Evolutionary conservation across 2,797 vertebrate species (phyloP), one percentile per base, ranked within the genome.

Genomic region (Megaceryle alcyon): DNA sequence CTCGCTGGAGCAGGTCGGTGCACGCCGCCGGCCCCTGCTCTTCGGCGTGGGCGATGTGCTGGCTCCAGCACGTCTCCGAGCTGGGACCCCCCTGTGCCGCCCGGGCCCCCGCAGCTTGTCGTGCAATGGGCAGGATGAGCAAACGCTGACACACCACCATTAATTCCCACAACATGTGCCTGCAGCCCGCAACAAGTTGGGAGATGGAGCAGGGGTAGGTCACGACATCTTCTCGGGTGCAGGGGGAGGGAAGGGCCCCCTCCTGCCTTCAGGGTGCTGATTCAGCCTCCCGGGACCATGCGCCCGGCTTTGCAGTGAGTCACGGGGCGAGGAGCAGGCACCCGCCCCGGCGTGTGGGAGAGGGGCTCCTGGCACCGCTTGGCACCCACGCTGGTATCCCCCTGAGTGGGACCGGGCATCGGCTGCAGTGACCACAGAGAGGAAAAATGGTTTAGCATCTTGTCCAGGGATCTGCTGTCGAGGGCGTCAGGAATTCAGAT

Each of bases 11-110:
- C 37, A 57, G 59, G 37, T 64, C 5, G 1, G n/a, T 14, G 8
- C 5, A 2, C 5, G 69, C 29, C 1, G 0, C 28, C 0, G 0
- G 51, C 25, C 37, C 53, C 1, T 0, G 41, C 31, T 53, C 41
- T 22, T 7, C 2, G 21, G 35, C 3, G 3, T 4, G 26, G 53
- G 18, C 0, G 6, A 29, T 12, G 33, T 14, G 12, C 44, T 23
- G 18, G 53, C 22, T 21, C 14, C 26, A 23, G 19, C 2, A 1
- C 0, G 0, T 8, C 33, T 57, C 44, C 0, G 0, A 15, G 19
- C 33, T 13, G 21, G 51, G 77, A 81, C 53, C 18, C 5, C 29
- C 10, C 18, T 0, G 8, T 37, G 37, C 25, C 2, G 12, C 44
- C 31, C 13, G 9, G 12, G 25, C 28, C 21, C 31, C 75, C 0